These are phyloP conservation scores for Chrysopilus asiliformis DNA, from an alignment of 2,888 invertebrate genomes.

Conservation along the genomic window DNA sequence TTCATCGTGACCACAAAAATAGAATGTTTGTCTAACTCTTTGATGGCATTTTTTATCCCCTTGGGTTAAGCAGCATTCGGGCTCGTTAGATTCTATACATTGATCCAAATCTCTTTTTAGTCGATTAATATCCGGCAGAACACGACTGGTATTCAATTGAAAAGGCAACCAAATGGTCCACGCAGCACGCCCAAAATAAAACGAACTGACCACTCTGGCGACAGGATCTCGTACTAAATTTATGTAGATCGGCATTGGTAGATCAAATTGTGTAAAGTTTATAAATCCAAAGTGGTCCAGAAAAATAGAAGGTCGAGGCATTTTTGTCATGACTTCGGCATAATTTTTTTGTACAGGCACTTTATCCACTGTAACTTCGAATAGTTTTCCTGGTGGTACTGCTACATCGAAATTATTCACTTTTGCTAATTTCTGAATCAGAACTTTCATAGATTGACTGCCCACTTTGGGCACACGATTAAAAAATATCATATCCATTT, in stretches of 20 bases:
- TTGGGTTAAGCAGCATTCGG: conserved; percentile 65
- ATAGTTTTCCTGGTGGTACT: too few species aligned
- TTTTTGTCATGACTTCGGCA: conserved; percentile 30
- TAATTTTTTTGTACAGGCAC: conserved; percentile 65
- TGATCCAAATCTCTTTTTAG: conserved; percentile 58
- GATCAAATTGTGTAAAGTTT: conserved; percentile 38
- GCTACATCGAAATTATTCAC: conserved; percentile 30
- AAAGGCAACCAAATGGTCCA: too few species aligned
- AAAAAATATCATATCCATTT: conserved; percentile 15
- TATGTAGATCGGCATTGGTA: conserved; percentile 73
- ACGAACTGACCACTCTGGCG: conserved; percentile 83
- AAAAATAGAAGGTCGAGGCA: conserved; percentile 20
- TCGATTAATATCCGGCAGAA: too few species aligned
- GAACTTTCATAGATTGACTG: conserved; percentile 24
- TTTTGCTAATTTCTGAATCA: conserved; percentile 25
- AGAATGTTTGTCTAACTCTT: conserved; percentile 68
- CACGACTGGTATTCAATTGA: too few species aligned
- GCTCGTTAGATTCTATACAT: conserved; percentile 66
- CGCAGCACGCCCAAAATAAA: conserved; percentile 76
- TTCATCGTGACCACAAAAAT: conserved; percentile 72
- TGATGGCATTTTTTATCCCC: conserved; percentile 70
- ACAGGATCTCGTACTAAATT: conserved; percentile 83
- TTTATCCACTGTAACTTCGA: too few species aligned
- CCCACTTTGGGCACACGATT: conserved; percentile 33
- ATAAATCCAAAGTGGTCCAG: conserved; percentile 6